Base-by-base conservation (phyloP, 2,113 vertebrate species). In the Thryonomys swinderianus region DNA sequence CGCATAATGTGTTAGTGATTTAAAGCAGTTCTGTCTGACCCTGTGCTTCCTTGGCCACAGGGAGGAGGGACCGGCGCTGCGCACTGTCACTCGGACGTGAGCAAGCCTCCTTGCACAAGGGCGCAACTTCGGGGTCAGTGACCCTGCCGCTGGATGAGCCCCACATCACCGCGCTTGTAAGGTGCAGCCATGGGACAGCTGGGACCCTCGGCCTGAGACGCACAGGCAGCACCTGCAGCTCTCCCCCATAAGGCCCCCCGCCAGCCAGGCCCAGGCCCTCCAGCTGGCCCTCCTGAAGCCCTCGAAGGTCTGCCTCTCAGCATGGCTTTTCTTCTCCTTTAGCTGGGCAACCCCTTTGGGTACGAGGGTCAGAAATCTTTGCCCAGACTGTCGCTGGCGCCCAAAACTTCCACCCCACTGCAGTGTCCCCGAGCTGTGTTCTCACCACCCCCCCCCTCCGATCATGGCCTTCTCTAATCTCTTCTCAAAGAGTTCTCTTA, bases 321-420 rank as follows among this genome's bases (percentile, higher is more conserved):
- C 0, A 1, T 5, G 6, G 21, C 10, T 0, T 4, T 23, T 78
- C 21, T 42, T 37, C 27, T 48, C 45, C 57, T 40, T 18, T 9
- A n/a, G 11, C 30, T 20, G 32, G 79, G 74, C 23, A 13, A 34
- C 55, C 3, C n/a, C 64, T 16, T 18, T n/a, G 21, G 9, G 10
- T 32, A 30, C 34, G 37, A 89, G 17, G 5, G 66, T 17, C 8
- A 45, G 45, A 25, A 23, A 61, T 62, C 17, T 62, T 88, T 69
- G 69, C 45, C 42, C n/a, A 57, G 86, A 81, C 32, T n/a, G 18
- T 42, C 55, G 30, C 32, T 45, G 20, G 37, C 20, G 34, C 21
- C 62, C 3, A 4, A 0, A 5, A 20, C 17, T 0, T 1, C 40
- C 76, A 45, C 2, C 8, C 1, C 1, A 0, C 0, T 5, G 3